Base-by-base conservation (phyloP, 2,797 vertebrate species). In the Harpagifer antarcticus region DNA sequence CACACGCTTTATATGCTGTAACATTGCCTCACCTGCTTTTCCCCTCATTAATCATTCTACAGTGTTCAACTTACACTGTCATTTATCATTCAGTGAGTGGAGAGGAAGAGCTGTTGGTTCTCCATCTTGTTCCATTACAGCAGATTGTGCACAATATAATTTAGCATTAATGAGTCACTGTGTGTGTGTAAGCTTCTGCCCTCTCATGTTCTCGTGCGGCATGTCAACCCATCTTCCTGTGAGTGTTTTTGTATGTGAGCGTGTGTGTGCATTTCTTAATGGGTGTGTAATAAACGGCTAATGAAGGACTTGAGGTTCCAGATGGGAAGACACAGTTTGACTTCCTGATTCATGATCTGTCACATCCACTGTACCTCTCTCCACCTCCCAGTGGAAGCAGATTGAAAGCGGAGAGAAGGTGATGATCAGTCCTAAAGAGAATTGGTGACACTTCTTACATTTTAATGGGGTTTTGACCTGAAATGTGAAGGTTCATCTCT, bases 331-430 rank as follows among this genome's bases (percentile, higher is more conserved):
- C 82, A 86, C 72, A 74, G 84, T 88, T 83, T 86, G 82, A 86
- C 78, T 84, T 84, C 68, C 78, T 80, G 80, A 86, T 86, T 87
- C 83, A 86, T 83, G 67, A 86, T 69, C 44, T 81, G 81, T 82
- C 86, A 87, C 73, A 84, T 85, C 73, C 68, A 79, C 79, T 90
- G 76, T 61, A 82, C 74, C 65, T 63, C 74, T 31, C 69, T 64
- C 52, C 61, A 70, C 44, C 72, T 82, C 72, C 72, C 56, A 31
- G 53, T 65, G 55, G 58, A 79, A 61, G 72, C 47, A 58, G 60
- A 72, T 78, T 68, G 69, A 48, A 61, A 44, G 42, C 48, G 16
- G 1, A 42, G 59, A 58, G 49, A 55, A 74, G 71, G 52, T 57
- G 60, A 80, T 3, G 9, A 71, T 50, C 37, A 52, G 60, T 37